phyloP scores from a whole-genome alignment of 2,797 vertebrate species.

The Pseudochirops cupreus region DNA sequence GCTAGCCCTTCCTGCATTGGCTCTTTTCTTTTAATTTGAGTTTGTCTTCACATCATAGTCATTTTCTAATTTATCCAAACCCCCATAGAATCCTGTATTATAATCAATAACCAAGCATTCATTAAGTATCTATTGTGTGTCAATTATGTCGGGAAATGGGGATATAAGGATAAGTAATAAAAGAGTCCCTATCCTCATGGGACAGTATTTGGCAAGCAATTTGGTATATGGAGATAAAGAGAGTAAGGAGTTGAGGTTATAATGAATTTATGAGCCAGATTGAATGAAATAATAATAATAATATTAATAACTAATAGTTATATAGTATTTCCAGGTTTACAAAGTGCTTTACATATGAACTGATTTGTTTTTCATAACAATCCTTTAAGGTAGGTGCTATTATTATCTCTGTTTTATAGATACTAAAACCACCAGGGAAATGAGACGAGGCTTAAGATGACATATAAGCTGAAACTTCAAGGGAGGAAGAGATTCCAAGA shows the following conservation, averaged over 20 bases:
- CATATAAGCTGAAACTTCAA: neutral
- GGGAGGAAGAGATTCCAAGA: neutral
- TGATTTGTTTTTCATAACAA: neutral
- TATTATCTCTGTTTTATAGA: neutral
- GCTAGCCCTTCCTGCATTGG: neutral
- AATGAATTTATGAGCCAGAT: neutral
- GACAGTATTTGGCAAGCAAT: neutral
- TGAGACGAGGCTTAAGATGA: neutral
- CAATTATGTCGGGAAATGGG: neutral
- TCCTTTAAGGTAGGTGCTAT: neutral
- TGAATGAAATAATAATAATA: neutral
- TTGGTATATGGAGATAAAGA: neutral
- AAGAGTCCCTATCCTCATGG: neutral
- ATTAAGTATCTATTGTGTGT: neutral
- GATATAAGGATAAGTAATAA: neutral
- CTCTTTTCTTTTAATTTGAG: neutral
- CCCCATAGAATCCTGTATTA: neutral
- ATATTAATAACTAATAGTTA: neutral
- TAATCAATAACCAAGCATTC: neutral
- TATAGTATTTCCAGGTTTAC: neutral
- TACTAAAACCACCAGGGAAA: neutral
- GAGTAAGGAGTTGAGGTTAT: neutral
- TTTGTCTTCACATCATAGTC: neutral
- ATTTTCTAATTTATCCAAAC: neutral
- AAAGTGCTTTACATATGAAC: neutral